Evolutionary conservation across 2,113 vertebrate genomes (phyloP), one percentile per base, ranked within the genome.

Genomic region (Misgurnus anguillicaudatus): DNA sequence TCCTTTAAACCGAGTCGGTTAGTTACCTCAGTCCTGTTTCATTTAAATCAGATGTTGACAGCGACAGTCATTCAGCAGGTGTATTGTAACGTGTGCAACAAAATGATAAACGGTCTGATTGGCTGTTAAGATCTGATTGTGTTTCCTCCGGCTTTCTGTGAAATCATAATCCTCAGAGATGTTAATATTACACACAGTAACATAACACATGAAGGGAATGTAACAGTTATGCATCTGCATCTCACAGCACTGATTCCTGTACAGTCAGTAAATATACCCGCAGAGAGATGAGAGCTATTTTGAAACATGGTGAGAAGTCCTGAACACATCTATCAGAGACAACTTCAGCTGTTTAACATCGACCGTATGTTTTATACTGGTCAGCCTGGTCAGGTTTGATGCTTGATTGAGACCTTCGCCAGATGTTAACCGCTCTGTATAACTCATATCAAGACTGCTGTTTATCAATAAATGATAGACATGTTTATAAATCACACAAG

Each of bases 141-240:
- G 47, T 47, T 55, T 55, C 68, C 68, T 70, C 14, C 17, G 31
- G n/a, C 19, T 69, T 39, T 17, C 57, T 65, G 47, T 80, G 62
- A 73, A 72, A 41, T 73, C 78, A 72, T 24, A 73, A 80, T 42
- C 78, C 69, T 55, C 48, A 36, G 78, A 68, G 61, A 65, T 72
- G 39, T 57, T 80, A 72, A 64, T 80, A 14, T 55, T 57, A 51
- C 60, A 55, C 9, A 14, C 68, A 55, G 78, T 65, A 65, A 80
- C 41, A 48, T 8, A 53, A 42, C 17, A 4, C 61, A 47, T 41
- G 55, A 0, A 6, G 48, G 60, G 78, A 58, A 80, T 74, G 69
- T 55, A n/a, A 24, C 69, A 64, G 69, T 55, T 80, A 42, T 57
- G n/a, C 68, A 57, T 63, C 47, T 79, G 77, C 68, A 60, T 72